These are phyloP conservation scores for Microcebus lehilahytsara DNA, from an alignment of 2,113 vertebrate genomes.

Conservation along the genomic window DNA sequence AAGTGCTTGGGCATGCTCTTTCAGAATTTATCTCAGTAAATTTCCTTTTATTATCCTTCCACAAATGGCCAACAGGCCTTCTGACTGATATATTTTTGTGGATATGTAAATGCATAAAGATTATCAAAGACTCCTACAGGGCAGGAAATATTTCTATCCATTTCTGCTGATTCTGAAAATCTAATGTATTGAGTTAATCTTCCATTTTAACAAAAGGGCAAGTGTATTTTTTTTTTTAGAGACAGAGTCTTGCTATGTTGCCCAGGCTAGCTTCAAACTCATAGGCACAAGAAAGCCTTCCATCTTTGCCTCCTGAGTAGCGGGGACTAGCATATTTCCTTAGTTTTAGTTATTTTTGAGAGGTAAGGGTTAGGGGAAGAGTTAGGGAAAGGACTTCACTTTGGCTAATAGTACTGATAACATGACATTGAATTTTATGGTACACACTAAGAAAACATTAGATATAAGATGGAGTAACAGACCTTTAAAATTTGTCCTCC, in stretches of 20 bases:
- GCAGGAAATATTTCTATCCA: not conserved
- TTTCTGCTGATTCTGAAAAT: constrained; percentile 29
- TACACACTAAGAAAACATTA: constrained; percentile 36
- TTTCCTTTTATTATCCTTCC: constrained; percentile 18
- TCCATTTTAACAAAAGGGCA: constrained; percentile 5
- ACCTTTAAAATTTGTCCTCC: not conserved
- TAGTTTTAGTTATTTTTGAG: constrained; percentile 44
- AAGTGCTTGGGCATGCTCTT: not conserved
- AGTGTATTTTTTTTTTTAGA: not conserved
- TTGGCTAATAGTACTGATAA: not conserved
- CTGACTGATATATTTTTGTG: not conserved
- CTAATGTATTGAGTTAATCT: constrained; percentile 7
- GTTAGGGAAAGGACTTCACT: not conserved
- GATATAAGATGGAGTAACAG: not conserved
- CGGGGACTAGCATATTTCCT: not conserved
- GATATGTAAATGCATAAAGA: constrained; percentile 30
- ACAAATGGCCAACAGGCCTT: not conserved
- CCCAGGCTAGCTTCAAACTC: no score
- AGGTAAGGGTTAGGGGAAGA: not conserved
- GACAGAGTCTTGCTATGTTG: no score
- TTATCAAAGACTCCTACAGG: constrained; percentile 18
- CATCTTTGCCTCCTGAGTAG: no score
- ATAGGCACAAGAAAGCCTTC: no score
- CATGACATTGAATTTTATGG: not conserved
- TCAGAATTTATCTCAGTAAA: not conserved